Conservation (phyloP, 2,888 invertebrate species). For the Saturnia japonica region DNA sequence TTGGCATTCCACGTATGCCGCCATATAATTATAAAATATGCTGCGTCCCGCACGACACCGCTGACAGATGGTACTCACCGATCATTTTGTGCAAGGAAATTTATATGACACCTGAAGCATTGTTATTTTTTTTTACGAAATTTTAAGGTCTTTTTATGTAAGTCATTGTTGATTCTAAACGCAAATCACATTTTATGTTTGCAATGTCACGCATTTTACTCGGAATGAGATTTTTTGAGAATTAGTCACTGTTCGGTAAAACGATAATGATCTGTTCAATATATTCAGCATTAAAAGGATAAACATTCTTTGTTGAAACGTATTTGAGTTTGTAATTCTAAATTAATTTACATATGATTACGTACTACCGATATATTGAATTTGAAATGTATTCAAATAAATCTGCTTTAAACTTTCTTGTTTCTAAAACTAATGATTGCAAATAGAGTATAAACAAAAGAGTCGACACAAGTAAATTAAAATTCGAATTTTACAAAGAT, state of each 20-base stretch:
- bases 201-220: slow-evolving; percentile 70
- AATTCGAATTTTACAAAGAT: no score
- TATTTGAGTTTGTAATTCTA: slow-evolving; percentile 10
- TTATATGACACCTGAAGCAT: slow-evolving; percentile 69
- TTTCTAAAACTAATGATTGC: neutral
- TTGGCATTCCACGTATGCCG: slow-evolving; percentile 56
- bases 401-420: neutral
- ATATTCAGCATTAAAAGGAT: slow-evolving; percentile 30
- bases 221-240: slow-evolving; percentile 69
- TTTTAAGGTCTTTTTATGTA: slow-evolving; percentile 51
- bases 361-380: neutral
- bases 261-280: slow-evolving; percentile 50
- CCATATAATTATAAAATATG: slow-evolving; percentile 73
- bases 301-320: slow-evolving; percentile 28
- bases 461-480: no score
- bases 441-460: neutral
- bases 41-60: slow-evolving; percentile 47
- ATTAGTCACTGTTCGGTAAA: slow-evolving; percentile 64
- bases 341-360: neutral
- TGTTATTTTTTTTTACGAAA: slow-evolving; percentile 68
- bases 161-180: slow-evolving; percentile 66
- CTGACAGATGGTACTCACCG: slow-evolving; percentile 67
- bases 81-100: slow-evolving; percentile 59
- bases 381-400: neutral
- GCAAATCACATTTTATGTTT: slow-evolving; percentile 61